phyloP scores from a whole-genome alignment of 2,113 vertebrate genomes.

The Phylloscopus trochiloides region DNA sequence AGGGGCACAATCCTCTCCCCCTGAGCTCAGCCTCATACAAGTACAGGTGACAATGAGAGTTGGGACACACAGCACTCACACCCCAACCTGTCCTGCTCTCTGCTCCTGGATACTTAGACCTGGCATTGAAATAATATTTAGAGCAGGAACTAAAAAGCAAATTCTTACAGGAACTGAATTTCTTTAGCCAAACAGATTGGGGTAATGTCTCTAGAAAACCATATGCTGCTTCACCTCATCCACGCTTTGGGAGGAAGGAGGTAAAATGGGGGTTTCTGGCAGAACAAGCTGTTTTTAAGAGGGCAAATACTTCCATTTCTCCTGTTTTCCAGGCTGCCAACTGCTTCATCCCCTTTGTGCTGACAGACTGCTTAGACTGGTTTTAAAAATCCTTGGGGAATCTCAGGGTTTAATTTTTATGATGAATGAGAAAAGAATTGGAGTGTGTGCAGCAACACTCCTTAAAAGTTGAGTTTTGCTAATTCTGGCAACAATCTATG shows the following conservation, averaged over 20 bases:
- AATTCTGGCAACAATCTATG: neutral
- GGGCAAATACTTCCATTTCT: neutral
- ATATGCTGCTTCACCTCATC: neutral
- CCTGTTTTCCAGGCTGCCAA: neutral
- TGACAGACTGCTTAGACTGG: neutral
- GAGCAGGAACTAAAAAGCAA: neutral
- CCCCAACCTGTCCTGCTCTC: neutral
- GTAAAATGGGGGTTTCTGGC: neutral
- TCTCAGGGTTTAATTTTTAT: neutral
- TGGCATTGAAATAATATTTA: accelerated
- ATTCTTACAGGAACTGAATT: neutral
- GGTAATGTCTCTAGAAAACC: neutral
- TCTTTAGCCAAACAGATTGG: neutral
- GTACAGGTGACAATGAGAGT: accelerated
- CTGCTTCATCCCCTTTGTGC: neutral
- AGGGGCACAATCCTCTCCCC: neutral
- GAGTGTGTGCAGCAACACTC: neutral
- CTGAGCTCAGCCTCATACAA: accelerated
- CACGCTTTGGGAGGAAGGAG: neutral
- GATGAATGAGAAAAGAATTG: neutral
- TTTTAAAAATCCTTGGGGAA: neutral
- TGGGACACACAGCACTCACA: accelerated
- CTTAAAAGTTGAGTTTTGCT: neutral
- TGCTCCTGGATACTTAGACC: neutral
- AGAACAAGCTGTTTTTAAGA: neutral